A percentile compares a stretch with the other conserved stretches of the same genome.
Conservation (phyloP, 2,888 invertebrate species). For the Melieria omissa region DNA sequence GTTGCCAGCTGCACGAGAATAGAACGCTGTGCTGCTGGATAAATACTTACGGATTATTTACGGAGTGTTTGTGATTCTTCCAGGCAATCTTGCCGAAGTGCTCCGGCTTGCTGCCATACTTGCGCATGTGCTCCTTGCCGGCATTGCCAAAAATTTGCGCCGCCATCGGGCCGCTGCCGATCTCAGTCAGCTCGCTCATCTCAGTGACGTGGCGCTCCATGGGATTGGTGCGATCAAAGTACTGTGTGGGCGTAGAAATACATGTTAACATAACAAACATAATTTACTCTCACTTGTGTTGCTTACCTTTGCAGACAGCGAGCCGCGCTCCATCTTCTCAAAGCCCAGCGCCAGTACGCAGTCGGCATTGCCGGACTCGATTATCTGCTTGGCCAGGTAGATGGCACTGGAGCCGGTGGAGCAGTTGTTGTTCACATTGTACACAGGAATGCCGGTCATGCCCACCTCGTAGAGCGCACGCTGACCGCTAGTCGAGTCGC, state of each 20-base stretch:
- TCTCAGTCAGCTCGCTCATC: conserved; percentile 85
- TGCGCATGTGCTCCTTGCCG: conserved; percentile 84
- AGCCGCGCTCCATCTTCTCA: conserved; percentile 97
- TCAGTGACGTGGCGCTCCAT: conserved; percentile 87
- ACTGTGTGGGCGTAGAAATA: conserved; percentile 64
- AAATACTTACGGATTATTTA: conserved; percentile 86
- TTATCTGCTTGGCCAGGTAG: conserved; percentile 87
- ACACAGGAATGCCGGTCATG: conserved; percentile 95
- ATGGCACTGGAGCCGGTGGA: conserved; percentile 96
- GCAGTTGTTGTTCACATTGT: conserved; percentile 99
- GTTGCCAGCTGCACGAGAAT: too few species aligned
- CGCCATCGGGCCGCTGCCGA: conserved; percentile 86
- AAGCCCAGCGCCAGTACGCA: conserved; percentile 95
- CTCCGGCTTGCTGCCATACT: conserved; percentile 88
- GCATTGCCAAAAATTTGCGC: conserved; percentile 98
- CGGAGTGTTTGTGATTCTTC: conserved; percentile 97
- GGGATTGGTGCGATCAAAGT: conserved; percentile 86
- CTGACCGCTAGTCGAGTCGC: conserved; percentile 96
- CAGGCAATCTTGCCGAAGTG: conserved; percentile 98
- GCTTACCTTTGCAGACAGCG: conserved; percentile 77
- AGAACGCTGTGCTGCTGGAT: too few species aligned
- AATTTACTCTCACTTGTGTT: neutral
- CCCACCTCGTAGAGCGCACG: conserved; percentile 93
- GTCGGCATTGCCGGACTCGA: conserved; percentile 88
- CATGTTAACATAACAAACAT: neutral